Conservation (phyloP, 2,888 invertebrate genomes). For the Troides aeacus region DNA sequence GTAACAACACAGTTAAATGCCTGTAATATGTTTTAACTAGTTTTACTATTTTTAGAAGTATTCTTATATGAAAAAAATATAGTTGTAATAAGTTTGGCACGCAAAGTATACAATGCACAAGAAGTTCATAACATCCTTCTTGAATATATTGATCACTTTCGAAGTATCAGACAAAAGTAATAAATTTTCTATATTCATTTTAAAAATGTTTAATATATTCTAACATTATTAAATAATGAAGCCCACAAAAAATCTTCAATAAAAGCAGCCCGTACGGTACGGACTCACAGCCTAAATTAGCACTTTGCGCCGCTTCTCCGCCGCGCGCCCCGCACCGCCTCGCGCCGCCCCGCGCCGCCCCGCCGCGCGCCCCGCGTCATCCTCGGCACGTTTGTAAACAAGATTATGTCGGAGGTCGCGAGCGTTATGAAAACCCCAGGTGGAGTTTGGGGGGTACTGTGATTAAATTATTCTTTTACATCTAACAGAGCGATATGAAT, state of each 20-base stretch:
- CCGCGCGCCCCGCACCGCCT: conserved; percentile 7
- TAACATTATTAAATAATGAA: not conserved
- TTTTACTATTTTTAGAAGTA: no score
- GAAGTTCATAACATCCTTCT: no score
- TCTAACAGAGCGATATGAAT: not conserved
- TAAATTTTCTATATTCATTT: not conserved
- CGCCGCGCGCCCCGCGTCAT: conserved; percentile 18
- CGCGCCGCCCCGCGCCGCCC: conserved; percentile 3
- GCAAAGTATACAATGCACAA: no score
- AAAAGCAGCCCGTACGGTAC: conserved; percentile 9
- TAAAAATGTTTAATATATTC: not conserved
- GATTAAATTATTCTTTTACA: conserved; percentile 23
- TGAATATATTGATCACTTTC: no score
- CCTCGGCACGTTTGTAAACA: conserved; percentile 26
- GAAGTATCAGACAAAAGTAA: not conserved
- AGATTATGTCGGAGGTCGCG: conserved; percentile 23
- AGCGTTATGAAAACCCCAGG: conserved; percentile 27
- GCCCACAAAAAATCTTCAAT: conserved; percentile 15
- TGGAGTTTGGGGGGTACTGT: conserved; percentile 12
- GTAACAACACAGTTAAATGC: no score
- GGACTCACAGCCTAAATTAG: conserved; percentile 17
- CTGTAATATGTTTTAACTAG: no score
- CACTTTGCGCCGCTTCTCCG: conserved; percentile 3
- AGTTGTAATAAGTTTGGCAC: no score
- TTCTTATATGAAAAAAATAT: no score